phyloP scores from a whole-genome alignment of 2,797 vertebrate genomes.

The Brachyrhaphis roseni region DNA sequence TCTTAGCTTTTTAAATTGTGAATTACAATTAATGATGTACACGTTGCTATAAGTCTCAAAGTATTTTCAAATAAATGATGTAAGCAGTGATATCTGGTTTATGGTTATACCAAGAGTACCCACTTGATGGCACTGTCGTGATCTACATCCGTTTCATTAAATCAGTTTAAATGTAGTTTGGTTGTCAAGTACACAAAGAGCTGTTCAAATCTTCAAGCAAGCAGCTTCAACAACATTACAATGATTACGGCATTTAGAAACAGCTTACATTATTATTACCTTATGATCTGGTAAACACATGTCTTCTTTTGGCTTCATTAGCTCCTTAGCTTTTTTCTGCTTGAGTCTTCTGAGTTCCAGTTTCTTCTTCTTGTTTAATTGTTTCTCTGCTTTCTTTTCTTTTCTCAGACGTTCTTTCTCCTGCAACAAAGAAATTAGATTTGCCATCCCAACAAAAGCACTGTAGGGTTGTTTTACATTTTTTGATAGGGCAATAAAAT shows the following conservation, averaged over 20 bases:
- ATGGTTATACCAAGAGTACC: constrained; percentile 27
- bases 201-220: neutral
- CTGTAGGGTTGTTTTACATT: neutral
- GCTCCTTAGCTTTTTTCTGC: constrained; percentile 92
- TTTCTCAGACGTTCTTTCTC: constrained; percentile 93
- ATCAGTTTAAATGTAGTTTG: neutral
- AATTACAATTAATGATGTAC: neutral
- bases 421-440: constrained; percentile 70
- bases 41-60: neutral
- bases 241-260: neutral
- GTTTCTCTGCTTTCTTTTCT: constrained; percentile 94
- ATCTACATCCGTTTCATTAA: constrained; percentile 20
- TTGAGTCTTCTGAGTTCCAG: constrained; percentile 90
- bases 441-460: neutral
- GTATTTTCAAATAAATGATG: neutral
- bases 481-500: too few species aligned
- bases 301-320: constrained; percentile 97
- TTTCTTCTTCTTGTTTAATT: constrained; percentile 93
- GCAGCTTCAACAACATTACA: neutral
- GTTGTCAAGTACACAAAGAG: neutral
- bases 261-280: constrained; percentile 76
- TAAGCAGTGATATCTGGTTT: neutral
- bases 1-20: neutral
- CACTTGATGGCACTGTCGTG: constrained; percentile 75
- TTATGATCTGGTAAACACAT: constrained; percentile 96